A percentile compares a stretch with the other conserved stretches of the same genome.
Evolutionary conservation across 2,888 invertebrate species (phyloP).

Genomic region (Rhingia rostrata): DNA sequence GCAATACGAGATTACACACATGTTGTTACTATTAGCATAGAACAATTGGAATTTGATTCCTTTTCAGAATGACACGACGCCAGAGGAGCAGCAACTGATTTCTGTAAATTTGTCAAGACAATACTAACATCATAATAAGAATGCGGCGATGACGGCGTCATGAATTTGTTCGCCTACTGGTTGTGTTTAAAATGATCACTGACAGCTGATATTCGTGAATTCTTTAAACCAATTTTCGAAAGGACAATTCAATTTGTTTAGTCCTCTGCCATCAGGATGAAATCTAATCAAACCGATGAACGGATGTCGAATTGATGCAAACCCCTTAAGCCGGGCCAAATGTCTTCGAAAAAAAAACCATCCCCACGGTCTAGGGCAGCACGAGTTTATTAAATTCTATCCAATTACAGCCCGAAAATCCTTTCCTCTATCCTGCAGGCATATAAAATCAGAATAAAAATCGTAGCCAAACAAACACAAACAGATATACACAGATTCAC

Average conservation of each 20-base stretch:
- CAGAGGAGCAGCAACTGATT: constrained; percentile 3
- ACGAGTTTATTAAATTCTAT: constrained; percentile 71
- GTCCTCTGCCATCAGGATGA: constrained; percentile 22
- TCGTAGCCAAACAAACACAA: constrained; percentile 25
- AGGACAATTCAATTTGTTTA: constrained; percentile 43
- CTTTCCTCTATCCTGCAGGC: constrained; percentile 59
- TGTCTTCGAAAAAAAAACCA: constrained; percentile 31
- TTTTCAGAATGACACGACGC: background rate
- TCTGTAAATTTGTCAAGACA: constrained; percentile 12
- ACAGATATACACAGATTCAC: constrained; percentile 26
- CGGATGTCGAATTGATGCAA: constrained; percentile 65
- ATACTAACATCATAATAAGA: constrained; percentile 22
- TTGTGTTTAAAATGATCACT: constrained; percentile 41
- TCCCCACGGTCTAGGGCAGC: constrained; percentile 25
- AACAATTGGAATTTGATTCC: constrained; percentile 38
- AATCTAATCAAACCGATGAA: constrained; percentile 70
- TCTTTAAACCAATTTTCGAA: constrained; percentile 36
- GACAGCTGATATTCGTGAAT: constrained; percentile 35
- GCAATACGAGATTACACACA: constrained; percentile 13
- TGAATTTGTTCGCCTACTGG: constrained; percentile 6
- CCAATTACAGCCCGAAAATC: constrained; percentile 72
- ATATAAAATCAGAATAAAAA: constrained; percentile 69
- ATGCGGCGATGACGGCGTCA: background rate
- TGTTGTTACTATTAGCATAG: constrained; percentile 67
- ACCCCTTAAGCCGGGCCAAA: constrained; percentile 51